These are phyloP conservation scores for Camponotus floridanus DNA, from an alignment of 1,140 invertebrate species.

Conservation along the genomic window DNA sequence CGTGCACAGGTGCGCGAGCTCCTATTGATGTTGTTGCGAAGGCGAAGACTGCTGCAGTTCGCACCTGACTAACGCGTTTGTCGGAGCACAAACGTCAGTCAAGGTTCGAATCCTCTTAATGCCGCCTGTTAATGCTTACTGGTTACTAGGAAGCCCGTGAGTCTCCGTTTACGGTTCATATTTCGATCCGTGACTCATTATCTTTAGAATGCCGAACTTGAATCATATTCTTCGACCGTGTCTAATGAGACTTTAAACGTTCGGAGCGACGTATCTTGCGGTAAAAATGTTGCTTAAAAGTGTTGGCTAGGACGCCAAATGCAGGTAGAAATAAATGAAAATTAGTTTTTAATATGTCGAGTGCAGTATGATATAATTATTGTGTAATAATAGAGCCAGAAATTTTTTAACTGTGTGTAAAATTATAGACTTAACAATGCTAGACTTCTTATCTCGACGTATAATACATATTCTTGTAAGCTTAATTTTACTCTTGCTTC, in stretches of 20 bases:
- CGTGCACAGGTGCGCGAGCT: constrained; percentile 49
- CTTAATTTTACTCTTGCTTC: background rate
- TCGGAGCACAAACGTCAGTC: constrained; percentile 30
- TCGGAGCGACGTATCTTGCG: background rate
- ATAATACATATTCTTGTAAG: too few species aligned
- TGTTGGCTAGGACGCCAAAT: background rate
- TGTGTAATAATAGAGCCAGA: background rate
- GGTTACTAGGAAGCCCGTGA: background rate
- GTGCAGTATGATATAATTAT: background rate
- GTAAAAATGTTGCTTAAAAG: background rate
- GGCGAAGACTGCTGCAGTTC: constrained; percentile 21
- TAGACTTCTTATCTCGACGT: background rate
- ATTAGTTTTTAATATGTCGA: background rate
- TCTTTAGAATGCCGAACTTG: background rate
- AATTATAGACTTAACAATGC: background rate
- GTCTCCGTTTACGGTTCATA: background rate
- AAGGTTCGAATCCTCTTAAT: constrained; percentile 47
- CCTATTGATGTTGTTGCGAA: constrained; percentile 35
- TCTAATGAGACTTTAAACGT: background rate
- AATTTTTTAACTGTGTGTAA: background rate
- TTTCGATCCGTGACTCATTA: background rate
- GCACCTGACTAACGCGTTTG: constrained; percentile 46
- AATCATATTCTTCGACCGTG: background rate
- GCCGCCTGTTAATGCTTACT: background rate
- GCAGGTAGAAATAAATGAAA: background rate